Evolutionary conservation across 53 echinoderm and acorn worm genomes (phyloP).

Genomic region (Apostichopus leukothele): DNA sequence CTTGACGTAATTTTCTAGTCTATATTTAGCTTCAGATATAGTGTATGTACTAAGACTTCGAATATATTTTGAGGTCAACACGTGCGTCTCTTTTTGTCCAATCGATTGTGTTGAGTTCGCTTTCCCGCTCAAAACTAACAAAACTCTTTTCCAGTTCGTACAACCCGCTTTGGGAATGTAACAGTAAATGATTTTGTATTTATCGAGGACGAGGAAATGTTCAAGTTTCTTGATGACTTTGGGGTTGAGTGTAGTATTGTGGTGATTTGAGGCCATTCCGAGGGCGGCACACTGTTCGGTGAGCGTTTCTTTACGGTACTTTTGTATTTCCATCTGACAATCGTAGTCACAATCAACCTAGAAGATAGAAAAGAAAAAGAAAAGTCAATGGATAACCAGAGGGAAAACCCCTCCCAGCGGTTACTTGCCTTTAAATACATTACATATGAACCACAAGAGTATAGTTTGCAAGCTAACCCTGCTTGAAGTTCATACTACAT

Average conservation of each 20-base stretch:
- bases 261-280: constrained; percentile 3
- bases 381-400: neutral
- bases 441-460: too few species aligned
- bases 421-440: too few species aligned
- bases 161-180: constrained; percentile 50
- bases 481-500: too few species aligned
- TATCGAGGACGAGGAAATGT: constrained; percentile 34
- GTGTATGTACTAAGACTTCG: constrained; percentile 53
- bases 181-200: constrained; percentile 33
- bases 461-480: too few species aligned
- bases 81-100: constrained; percentile 53
- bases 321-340: constrained; percentile 41
- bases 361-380: neutral
- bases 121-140: constrained; percentile 49
- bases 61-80: constrained; percentile 34
- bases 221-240: constrained; percentile 26
- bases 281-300: constrained; percentile 35
- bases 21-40: constrained; percentile 40
- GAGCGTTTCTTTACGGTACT: constrained; percentile 6
- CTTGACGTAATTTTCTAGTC: constrained; percentile 56
- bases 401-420: too few species aligned
- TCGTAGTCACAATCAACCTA: constrained; percentile 28
- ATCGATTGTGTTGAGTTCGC: constrained; percentile 24
- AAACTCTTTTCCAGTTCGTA: constrained; percentile 50
- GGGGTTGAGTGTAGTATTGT: neutral